A percentile compares a stretch with the other conserved stretches of the same genome.
phyloP scores from a whole-genome alignment of 2,888 invertebrate genomes.

The Drosophila maculinotata region DNA sequence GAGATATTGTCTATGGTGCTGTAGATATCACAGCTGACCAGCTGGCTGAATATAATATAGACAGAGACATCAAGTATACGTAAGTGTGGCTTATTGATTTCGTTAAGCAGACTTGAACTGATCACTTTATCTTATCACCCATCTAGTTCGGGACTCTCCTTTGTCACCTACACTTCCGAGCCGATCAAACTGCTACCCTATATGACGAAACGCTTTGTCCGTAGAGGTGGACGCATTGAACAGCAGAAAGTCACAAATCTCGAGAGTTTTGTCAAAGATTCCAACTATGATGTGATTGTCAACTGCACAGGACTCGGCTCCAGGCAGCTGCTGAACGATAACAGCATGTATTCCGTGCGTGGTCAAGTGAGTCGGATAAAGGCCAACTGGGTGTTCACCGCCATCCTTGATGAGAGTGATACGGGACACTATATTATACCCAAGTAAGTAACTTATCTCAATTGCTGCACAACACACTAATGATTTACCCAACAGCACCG shows the following conservation, averaged over 20 bases:
- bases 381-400: constrained; percentile 89
- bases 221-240: constrained; percentile 87
- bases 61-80: constrained; percentile 70
- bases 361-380: constrained; percentile 90
- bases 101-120: background rate
- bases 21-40: constrained; percentile 51
- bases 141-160: constrained; percentile 87
- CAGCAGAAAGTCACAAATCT: constrained; percentile 86
- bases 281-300: constrained; percentile 89
- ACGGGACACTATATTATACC: constrained; percentile 91
- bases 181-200: constrained; percentile 88
- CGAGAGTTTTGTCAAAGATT: constrained; percentile 84
- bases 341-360: constrained; percentile 88
- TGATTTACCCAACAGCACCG: constrained; percentile 84
- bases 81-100: constrained; percentile 24
- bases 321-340: constrained; percentile 88
- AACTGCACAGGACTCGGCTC: constrained; percentile 92
- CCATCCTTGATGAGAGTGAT: constrained; percentile 87
- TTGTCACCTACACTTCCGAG: constrained; percentile 89
- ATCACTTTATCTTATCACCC: background rate
- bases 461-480: constrained; percentile 29
- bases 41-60: constrained; percentile 82
- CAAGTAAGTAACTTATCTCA: constrained; percentile 86
- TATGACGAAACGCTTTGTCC: constrained; percentile 87
- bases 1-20: constrained; percentile 70